Percentiles rank a stretch among this genome's conserved stretches.
Evolutionary conservation across 2,113 vertebrate species (phyloP).

Genomic region (Columba livia): DNA sequence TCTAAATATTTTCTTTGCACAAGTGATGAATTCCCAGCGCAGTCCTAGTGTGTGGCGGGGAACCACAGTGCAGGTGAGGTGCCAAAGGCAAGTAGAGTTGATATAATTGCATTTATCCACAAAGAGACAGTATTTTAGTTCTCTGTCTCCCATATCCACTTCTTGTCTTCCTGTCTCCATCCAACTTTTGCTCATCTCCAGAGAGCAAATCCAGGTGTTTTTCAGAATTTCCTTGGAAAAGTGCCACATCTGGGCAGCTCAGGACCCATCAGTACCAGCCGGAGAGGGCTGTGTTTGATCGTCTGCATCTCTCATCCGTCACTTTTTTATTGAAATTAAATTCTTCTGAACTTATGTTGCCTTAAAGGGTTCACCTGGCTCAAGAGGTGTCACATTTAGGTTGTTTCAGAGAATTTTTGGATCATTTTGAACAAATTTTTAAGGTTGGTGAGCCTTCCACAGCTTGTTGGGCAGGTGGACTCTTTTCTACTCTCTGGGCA

Average conservation of each 20-base stretch:
- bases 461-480: neutral
- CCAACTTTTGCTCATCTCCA: neutral
- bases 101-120: neutral
- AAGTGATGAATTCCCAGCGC: neutral
- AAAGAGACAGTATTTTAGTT: neutral
- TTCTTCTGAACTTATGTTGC: neutral
- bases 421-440: neutral
- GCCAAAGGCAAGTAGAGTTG: neutral
- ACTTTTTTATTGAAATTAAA: neutral
- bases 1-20: neutral
- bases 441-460: neutral
- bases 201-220: neutral
- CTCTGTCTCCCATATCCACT: rapidly evolving
- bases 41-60: neutral
- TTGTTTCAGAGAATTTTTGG: neutral
- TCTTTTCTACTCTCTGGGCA: neutral
- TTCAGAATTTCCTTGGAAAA: neutral
- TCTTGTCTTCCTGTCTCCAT: neutral
- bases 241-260: neutral
- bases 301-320: neutral
- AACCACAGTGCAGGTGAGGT: neutral
- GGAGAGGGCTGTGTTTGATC: neutral
- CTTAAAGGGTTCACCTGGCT: neutral
- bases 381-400: neutral
- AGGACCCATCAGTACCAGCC: neutral